A percentile compares a stretch with the other conserved stretches of the same genome.
Conservation (phyloP, 2,888 invertebrate genomes). For the Xanthorhoe designata region DNA sequence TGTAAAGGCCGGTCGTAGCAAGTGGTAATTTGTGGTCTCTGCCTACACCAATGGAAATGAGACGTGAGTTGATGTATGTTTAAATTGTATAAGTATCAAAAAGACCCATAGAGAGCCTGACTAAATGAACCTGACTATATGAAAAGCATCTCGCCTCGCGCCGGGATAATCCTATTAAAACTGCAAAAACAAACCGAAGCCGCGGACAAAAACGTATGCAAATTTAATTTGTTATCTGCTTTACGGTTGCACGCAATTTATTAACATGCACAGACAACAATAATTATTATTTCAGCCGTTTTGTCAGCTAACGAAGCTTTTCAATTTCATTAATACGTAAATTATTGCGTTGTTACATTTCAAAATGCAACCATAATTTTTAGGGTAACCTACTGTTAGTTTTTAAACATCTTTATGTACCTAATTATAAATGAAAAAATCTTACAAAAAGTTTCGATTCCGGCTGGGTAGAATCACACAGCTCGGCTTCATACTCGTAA, state of each 20-base stretch:
- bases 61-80: too few species aligned
- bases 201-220: conserved; percentile 31
- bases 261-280: conserved; percentile 30
- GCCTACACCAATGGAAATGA: too few species aligned
- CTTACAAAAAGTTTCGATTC: too few species aligned
- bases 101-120: neutral
- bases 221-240: conserved; percentile 34
- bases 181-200: conserved; percentile 27
- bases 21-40: too few species aligned
- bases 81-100: neutral
- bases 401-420: neutral
- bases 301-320: conserved; percentile 36
- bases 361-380: neutral
- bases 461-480: too few species aligned
- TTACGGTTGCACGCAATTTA: conserved; percentile 33
- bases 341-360: neutral
- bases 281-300: conserved; percentile 36
- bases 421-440: too few species aligned
- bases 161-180: conserved; percentile 27
- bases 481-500: too few species aligned
- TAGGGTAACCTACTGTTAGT: neutral
- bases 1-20: too few species aligned
- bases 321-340: conserved; percentile 26
- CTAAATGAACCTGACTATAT: conserved; percentile 9
- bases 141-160: conserved; percentile 2